Evolutionary conservation across 2,888 invertebrate genomes (phyloP).

Genomic region (Eurois occulta): DNA sequence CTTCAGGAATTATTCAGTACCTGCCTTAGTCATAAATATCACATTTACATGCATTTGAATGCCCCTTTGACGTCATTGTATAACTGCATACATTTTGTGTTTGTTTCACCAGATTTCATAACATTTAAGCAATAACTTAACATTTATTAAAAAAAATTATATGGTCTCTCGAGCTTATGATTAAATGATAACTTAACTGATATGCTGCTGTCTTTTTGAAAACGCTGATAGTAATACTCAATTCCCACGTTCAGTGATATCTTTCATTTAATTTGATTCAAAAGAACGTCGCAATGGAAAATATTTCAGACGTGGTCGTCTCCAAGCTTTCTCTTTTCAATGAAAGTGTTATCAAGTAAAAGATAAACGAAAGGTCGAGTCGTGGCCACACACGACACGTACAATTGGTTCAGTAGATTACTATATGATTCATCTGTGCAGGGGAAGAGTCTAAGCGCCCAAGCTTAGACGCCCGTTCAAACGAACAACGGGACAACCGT

Average conservation of each 20-base stretch:
- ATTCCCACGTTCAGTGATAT: conserved; percentile 28
- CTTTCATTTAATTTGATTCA: conserved; percentile 18
- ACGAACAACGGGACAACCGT: conserved; percentile 85
- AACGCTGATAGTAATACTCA: conserved; percentile 34
- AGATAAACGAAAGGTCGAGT: conserved; percentile 44
- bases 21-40: conserved; percentile 32
- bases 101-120: conserved; percentile 41
- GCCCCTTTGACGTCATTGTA: conserved; percentile 33
- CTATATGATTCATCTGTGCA: conserved; percentile 68
- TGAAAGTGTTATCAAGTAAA: conserved; percentile 40
- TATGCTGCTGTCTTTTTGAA: conserved; percentile 38
- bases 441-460: conserved; percentile 89
- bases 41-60: conserved; percentile 23
- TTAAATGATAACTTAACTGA: conserved; percentile 58
- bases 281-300: conserved; percentile 26
- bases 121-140: conserved; percentile 37
- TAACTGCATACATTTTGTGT: conserved; percentile 36
- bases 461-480: conserved; percentile 87
- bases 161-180: conserved; percentile 60
- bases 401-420: conserved; percentile 44
- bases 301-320: conserved; percentile 25
- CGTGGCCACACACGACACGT: conserved; percentile 32
- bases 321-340: conserved; percentile 37
- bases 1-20: conserved; percentile 29
- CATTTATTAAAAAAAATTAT: conserved; percentile 35